These are phyloP conservation scores for Pipistrellus pygmaeus DNA, from an alignment of 2,797 vertebrate genomes.

Conservation along the genomic window DNA sequence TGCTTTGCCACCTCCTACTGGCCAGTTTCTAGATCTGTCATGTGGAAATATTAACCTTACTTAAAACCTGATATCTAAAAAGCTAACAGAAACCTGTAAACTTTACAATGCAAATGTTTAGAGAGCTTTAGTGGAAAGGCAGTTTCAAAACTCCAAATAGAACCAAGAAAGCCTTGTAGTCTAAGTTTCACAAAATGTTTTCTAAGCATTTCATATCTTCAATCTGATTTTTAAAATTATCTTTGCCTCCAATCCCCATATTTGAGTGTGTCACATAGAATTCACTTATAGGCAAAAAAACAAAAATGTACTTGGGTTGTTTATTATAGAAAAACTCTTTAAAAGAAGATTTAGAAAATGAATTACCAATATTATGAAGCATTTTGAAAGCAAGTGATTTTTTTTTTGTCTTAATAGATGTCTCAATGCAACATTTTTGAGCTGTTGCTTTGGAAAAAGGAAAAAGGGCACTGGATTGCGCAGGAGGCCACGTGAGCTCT, in stretches of 20 bases:
- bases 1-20: constrained; percentile 42
- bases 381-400: constrained; percentile 54
- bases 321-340: constrained; percentile 14
- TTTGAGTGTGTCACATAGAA: not conserved
- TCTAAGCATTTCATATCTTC: constrained; percentile 54
- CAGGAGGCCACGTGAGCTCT: not conserved
- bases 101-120: constrained; percentile 45
- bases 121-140: constrained; percentile 54
- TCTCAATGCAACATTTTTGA: constrained; percentile 45
- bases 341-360: constrained; percentile 47
- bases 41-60: constrained; percentile 39
- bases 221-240: not conserved
- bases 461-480: constrained; percentile 52
- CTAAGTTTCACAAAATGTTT: constrained; percentile 58
- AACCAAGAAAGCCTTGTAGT: constrained; percentile 28
- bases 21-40: constrained; percentile 32
- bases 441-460: not conserved
- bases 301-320: constrained; percentile 7
- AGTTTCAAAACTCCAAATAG: constrained; percentile 47
- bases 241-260: constrained; percentile 19
- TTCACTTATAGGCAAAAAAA: not conserved
- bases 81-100: constrained; percentile 47
- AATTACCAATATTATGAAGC: constrained; percentile 36
- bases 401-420: not conserved
- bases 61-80: constrained; percentile 61